These are phyloP conservation scores for Chrysomela aeneicollis DNA, from an alignment of 2,888 invertebrate genomes.

Conservation along the genomic window DNA sequence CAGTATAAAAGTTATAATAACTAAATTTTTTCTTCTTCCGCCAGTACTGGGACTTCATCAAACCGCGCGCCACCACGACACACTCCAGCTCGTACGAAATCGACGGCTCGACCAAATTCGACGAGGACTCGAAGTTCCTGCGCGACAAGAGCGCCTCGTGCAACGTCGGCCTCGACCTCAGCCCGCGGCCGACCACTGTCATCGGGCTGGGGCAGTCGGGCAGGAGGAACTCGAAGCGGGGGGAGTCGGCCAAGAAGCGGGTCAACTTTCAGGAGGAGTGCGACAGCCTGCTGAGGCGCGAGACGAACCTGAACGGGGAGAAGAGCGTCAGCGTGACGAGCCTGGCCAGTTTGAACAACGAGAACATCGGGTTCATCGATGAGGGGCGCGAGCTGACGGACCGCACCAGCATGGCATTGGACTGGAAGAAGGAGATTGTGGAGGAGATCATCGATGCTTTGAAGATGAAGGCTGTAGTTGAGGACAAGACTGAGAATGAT, in stretches of 20 bases:
- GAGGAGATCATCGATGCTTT: slow-evolving; percentile 50
- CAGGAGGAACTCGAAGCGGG: slow-evolving; percentile 55
- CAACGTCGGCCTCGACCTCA: slow-evolving; percentile 76
- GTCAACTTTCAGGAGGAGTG: slow-evolving; percentile 50
- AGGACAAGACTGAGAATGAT: slow-evolving; percentile 19
- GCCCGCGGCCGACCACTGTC: slow-evolving; percentile 72
- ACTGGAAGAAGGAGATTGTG: slow-evolving; percentile 53
- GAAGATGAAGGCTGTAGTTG: slow-evolving; percentile 38
- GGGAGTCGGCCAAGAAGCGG: slow-evolving; percentile 50
- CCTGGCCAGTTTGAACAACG: slow-evolving; percentile 57
- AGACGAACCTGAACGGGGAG: slow-evolving; percentile 53
- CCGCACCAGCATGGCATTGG: slow-evolving; percentile 58
- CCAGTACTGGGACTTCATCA: slow-evolving; percentile 78
- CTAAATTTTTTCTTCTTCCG: too few species aligned
- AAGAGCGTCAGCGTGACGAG: slow-evolving; percentile 59
- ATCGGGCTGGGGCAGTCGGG: slow-evolving; percentile 51
- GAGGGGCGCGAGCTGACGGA: slow-evolving; percentile 59
- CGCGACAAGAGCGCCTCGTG: slow-evolving; percentile 83
- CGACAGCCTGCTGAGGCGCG: slow-evolving; percentile 6
- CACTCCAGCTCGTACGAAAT: slow-evolving; percentile 59
- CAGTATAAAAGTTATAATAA: too few species aligned
- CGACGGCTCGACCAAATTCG: slow-evolving; percentile 55
- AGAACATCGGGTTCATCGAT: slow-evolving; percentile 59
- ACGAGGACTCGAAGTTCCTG: slow-evolving; percentile 66
- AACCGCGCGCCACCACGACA: slow-evolving; percentile 63